Evolutionary conservation across 2,113 vertebrate genomes (phyloP), one percentile per base, ranked within the genome.

Genomic region (Romanogobio albipinnatus): DNA sequence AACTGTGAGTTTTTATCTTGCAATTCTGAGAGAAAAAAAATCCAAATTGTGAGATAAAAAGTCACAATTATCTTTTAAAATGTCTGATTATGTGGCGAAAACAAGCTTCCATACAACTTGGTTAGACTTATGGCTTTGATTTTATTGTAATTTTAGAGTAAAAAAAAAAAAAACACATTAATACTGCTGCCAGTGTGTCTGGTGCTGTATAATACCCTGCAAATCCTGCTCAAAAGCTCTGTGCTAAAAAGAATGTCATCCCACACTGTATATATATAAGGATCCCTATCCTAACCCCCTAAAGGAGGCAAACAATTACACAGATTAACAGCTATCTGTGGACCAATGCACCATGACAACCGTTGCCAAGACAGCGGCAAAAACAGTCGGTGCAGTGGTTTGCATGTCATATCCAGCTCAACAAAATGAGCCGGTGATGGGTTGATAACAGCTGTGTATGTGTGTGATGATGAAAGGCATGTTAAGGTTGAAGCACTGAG

Each of bases 341-440:
- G 15, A 70, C 45, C 13, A 24, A n/a, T 43, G 13, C 64, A 45
- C 66, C 75, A 83, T 83, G 87, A 62, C 70, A 62, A 84, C 70
- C 29, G 13, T 49, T 24, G 17, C 45, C 61, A 76, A 84, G 85
- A 79, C 68, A 85, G 13, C 11, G 24, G 13, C n/a, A 49, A 81
- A 80, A 49, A 75, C 61, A 58, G 43, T 70, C 22, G 45, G 53
- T 24, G 4, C 81, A 26, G 81, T 19, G 61, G 51, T 61, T 24
- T 39, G 58, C 24, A 64, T 64, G 62, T 64, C 79, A 81, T 85
- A 77, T 87, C 76, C 58, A 83, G 88, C 71, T 84, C 87, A 82
- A 89, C 92, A 91, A 89, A 86, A 61, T 29, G 17, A 76, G 22
- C 26, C 22, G 53, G 33, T 83, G 86, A 84, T 22, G 64, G 15